Conservation (phyloP, 2,113 vertebrate species). For the Benitochromis conjunctus region DNA sequence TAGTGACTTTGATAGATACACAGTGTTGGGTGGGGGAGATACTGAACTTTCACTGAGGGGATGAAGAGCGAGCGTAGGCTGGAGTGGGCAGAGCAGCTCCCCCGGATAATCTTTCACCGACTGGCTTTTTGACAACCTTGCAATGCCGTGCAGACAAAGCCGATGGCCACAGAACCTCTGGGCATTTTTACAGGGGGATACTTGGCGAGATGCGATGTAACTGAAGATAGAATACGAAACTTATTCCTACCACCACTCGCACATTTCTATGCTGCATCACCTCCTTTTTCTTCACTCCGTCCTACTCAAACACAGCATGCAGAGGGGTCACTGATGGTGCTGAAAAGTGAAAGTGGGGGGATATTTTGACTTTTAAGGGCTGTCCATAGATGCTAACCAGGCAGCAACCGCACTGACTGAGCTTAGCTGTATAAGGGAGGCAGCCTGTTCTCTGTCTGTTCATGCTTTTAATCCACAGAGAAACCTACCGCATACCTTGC, state of each 20-base stretch:
- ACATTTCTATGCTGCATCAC: neutral
- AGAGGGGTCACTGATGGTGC: neutral
- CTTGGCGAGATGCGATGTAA: constrained; percentile 20
- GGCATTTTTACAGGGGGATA: neutral
- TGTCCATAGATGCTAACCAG: constrained; percentile 39
- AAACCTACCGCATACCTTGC: neutral
- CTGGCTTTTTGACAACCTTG: constrained; percentile 26
- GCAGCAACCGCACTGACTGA: neutral
- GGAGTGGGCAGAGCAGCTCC: neutral
- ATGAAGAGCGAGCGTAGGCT: constrained; percentile 8
- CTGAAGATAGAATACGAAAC: neutral
- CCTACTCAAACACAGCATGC: neutral
- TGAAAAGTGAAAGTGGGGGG: constrained; percentile 6
- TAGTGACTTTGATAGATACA: constrained; percentile 57
- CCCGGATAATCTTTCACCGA: constrained; percentile 40
- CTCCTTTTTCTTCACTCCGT: neutral
- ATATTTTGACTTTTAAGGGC: constrained; percentile 31
- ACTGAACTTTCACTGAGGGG: constrained; percentile 34
- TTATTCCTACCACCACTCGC: neutral
- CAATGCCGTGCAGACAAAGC: neutral
- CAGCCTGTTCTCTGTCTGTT: neutral
- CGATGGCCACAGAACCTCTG: constrained; percentile 21
- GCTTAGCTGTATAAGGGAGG: neutral
- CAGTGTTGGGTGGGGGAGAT: neutral
- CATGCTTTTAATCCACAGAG: neutral